Conservation (phyloP, 2,888 invertebrate genomes). For the Siphonodentalium dalli region DNA sequence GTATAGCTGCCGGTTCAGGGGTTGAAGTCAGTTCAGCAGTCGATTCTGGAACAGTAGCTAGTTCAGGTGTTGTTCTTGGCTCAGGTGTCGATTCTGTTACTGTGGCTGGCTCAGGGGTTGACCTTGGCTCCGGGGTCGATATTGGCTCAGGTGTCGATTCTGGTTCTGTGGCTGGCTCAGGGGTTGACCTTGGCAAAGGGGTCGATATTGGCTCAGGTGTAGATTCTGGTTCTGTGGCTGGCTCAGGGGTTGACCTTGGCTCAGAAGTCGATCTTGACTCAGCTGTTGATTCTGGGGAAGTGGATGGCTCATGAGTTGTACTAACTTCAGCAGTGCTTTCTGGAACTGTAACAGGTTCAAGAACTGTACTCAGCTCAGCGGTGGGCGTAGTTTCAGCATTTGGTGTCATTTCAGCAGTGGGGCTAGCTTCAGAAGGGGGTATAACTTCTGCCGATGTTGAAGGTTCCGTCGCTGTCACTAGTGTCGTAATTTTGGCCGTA, state of each 20-base stretch:
- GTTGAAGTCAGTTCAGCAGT: slow-evolving; percentile 8
- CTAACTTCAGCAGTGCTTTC: neutral
- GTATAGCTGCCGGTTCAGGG: slow-evolving; percentile 13
- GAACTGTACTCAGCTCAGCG: slow-evolving; percentile 6
- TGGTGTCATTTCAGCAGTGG: no score
- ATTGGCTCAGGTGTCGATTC: slow-evolving; percentile 8
- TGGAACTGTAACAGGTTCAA: slow-evolving; percentile 5
- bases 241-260: slow-evolving; percentile 3
- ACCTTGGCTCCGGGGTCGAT: neutral
- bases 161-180: slow-evolving; percentile 4
- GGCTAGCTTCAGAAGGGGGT: no score
- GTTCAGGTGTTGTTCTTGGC: slow-evolving; percentile 2
- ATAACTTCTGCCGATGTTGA: no score
- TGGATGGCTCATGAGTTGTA: neutral
- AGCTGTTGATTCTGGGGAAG: slow-evolving; percentile 8
- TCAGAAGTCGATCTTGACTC: slow-evolving; percentile 1
- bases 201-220: neutral
- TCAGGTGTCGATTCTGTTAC: neutral
- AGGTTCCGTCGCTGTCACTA: no score
- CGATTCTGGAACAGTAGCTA: slow-evolving; percentile 12
- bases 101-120: slow-evolving; percentile 1
- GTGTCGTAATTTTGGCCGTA: no score
- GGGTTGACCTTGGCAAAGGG: neutral
- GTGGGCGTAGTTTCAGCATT: neutral
- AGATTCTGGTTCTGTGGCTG: slow-evolving; percentile 9